A percentile compares a stretch with the other conserved stretches of the same genome.
These are phyloP conservation scores for Spilarctia lutea DNA, from an alignment of 2,888 invertebrate genomes.

Conservation along the genomic window DNA sequence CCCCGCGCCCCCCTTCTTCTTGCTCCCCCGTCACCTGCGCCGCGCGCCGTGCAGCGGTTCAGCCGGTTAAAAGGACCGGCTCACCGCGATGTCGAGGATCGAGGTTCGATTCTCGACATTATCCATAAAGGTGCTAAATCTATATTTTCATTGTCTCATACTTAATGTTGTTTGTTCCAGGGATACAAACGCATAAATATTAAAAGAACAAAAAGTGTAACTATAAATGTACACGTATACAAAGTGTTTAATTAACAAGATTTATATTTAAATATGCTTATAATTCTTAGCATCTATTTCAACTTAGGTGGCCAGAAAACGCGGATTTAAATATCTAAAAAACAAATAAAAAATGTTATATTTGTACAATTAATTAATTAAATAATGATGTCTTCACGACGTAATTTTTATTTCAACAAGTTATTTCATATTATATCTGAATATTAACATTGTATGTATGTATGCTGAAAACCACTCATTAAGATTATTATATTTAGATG, in stretches of 20 bases:
- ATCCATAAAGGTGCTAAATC: neutral
- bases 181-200: conserved; percentile 6
- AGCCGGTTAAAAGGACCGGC: too few relatives aligned
- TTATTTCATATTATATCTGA: neutral
- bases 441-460: neutral
- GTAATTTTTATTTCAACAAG: neutral
- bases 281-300: neutral
- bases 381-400: neutral
- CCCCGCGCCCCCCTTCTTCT: too few relatives aligned
- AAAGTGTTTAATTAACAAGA: neutral
- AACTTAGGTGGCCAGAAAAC: neutral
- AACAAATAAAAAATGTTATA: neutral
- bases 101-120: neutral
- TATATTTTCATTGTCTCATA: neutral
- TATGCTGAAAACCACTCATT: too few relatives aligned
- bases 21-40: too few relatives aligned
- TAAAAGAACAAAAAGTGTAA: neutral
- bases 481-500: too few relatives aligned
- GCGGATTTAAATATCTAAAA: neutral
- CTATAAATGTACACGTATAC: neutral
- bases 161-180: conserved; percentile 4
- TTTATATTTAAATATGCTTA: neutral
- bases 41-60: too few relatives aligned
- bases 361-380: neutral
- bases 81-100: too few relatives aligned